Evolutionary conservation across 2,888 invertebrate genomes (phyloP).

Genomic region (Fragum sueziense): DNA sequence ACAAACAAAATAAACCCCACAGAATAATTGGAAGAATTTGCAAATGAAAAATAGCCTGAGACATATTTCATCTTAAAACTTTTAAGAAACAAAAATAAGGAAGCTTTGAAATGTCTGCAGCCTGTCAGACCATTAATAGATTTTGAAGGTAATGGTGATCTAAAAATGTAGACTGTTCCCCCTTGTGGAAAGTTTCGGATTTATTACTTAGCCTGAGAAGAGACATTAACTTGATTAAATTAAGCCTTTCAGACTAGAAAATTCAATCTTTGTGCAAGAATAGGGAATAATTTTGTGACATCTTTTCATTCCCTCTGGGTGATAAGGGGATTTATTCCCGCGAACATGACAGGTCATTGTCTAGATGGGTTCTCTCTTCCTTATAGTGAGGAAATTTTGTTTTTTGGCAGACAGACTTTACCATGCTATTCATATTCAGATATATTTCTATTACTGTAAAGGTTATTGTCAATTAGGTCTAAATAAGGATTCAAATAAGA

Average conservation of each 20-base stretch:
- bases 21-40: no score
- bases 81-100: not conserved
- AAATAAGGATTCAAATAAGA: no score
- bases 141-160: not conserved
- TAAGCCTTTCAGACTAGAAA: slow-evolving; percentile 19
- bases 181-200: not conserved
- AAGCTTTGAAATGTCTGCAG: not conserved
- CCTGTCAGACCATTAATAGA: not conserved
- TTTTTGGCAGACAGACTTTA: no score
- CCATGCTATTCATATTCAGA: no score
- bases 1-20: no score
- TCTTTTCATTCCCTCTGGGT: not conserved
- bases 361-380: not conserved
- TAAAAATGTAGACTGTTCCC: not conserved
- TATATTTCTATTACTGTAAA: no score
- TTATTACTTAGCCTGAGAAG: not conserved
- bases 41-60: no score
- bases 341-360: slow-evolving; percentile 10
- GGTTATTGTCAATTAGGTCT: no score
- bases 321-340: slow-evolving; percentile 11
- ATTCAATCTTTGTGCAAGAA: slow-evolving; percentile 6
- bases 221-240: slow-evolving; percentile 14
- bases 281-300: slow-evolving; percentile 1
- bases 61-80: no score
- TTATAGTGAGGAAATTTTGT: no score